These are phyloP conservation scores for Enteromius fasciolatus DNA, from an alignment of 2,797 vertebrate species.

Conservation along the genomic window DNA sequence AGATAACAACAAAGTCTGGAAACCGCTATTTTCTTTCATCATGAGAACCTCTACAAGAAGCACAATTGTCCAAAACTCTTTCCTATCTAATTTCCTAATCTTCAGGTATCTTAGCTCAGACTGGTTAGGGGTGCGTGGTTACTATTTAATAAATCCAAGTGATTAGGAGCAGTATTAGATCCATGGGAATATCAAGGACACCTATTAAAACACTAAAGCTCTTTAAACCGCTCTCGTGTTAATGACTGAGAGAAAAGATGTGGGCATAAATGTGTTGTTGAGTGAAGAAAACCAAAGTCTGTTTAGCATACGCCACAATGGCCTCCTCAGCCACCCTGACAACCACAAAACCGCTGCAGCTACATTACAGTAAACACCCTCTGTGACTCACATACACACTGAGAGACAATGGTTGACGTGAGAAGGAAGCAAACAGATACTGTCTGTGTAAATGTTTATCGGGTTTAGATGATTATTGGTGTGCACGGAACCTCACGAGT, in stretches of 20 bases:
- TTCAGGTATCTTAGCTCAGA: background rate
- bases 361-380: constrained; percentile 33
- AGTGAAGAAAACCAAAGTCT: constrained; percentile 34
- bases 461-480: background rate
- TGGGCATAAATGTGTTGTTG: constrained; percentile 34
- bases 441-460: constrained; percentile 7
- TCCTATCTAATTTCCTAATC: too few species aligned
- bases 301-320: constrained; percentile 39
- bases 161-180: constrained; percentile 2
- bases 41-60: background rate
- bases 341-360: constrained; percentile 35
- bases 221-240: background rate
- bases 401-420: constrained; percentile 25
- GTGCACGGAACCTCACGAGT: background rate
- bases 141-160: constrained; percentile 6
- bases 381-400: constrained; percentile 17
- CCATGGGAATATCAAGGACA: constrained; percentile 11
- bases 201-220: constrained; percentile 21
- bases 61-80: background rate
- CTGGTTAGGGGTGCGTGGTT: background rate
- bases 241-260: constrained; percentile 19
- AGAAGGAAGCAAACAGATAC: constrained; percentile 7
- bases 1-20: background rate
- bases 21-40: background rate
- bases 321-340: constrained; percentile 26